Conservation (phyloP, 2,113 vertebrate species). For the Phycodurus eques region DNA sequence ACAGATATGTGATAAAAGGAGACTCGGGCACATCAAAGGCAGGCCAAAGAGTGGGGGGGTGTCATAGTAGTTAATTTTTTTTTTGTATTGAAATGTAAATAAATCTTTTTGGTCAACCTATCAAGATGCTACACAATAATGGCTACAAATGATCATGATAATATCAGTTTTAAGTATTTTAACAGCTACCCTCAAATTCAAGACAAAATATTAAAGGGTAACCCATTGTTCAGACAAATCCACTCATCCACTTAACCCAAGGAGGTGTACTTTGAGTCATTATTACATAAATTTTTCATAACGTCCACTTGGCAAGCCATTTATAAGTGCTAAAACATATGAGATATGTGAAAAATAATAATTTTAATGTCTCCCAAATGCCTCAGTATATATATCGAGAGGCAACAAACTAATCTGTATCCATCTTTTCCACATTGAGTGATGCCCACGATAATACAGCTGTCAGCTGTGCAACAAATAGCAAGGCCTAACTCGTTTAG, state of each 20-base stretch:
- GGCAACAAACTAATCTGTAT: conserved; percentile 5
- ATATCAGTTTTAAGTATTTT: no score
- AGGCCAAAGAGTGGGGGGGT: no score
- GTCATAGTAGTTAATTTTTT: no score
- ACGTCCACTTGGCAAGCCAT: neutral
- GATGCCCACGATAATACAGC: conserved; percentile 21
- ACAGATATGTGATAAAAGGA: no score
- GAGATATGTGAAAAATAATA: conserved; percentile 3
- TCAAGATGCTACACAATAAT: no score
- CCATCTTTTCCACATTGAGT: conserved; percentile 6
- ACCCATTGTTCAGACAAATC: neutral
- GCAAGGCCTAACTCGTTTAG: conserved; percentile 17
- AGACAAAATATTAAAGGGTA: neutral
- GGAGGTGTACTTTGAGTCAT: neutral
- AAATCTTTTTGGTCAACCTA: no score
- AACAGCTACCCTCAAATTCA: neutral
- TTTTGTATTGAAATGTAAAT: no score
- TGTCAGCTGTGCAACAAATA: conserved; percentile 14
- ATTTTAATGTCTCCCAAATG: conserved; percentile 5
- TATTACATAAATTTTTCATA: neutral
- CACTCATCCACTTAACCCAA: neutral
- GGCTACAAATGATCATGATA: no score
- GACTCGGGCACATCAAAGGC: no score
- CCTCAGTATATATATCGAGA: neutral
- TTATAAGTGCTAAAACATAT: neutral